A percentile compares a stretch with the other conserved stretches of the same genome.
phyloP scores from a whole-genome alignment of 2,797 vertebrate genomes.

The Phrynocephalus forsythii region DNA sequence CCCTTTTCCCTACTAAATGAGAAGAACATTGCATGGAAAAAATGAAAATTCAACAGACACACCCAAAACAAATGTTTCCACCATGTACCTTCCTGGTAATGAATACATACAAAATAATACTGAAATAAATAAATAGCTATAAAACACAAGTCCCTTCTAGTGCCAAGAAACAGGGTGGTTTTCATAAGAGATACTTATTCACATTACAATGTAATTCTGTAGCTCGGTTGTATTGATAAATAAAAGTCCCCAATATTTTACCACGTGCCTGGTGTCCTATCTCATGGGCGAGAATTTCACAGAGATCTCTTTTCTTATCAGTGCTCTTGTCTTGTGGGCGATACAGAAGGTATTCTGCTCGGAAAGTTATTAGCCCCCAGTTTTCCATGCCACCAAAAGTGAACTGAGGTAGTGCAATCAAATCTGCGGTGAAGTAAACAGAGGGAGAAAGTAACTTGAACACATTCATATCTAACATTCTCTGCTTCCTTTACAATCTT shows the following conservation, averaged over 20 bases:
- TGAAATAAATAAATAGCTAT: background rate
- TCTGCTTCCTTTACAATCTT: background rate
- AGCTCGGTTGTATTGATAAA: conserved; percentile 30
- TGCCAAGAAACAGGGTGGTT: background rate
- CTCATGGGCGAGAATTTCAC: conserved; percentile 77
- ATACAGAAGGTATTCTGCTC: conserved; percentile 71
- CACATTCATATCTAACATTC: conserved; percentile 5
- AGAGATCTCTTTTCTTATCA: conserved; percentile 61
- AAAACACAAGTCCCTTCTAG: background rate
- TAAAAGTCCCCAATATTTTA: conserved; percentile 69
- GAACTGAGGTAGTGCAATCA: conserved; percentile 79
- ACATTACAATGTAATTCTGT: background rate
- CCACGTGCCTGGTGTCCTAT: conserved; percentile 83
- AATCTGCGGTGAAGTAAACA: conserved; percentile 74
- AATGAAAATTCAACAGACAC: too few relatives aligned
- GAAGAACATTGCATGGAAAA: too few relatives aligned
- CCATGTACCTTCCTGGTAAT: too few relatives aligned
- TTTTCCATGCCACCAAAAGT: conserved; percentile 80
- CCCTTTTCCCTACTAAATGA: too few relatives aligned
- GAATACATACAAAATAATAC: background rate
- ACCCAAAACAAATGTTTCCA: too few relatives aligned
- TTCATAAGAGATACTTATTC: background rate
- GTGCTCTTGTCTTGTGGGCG: conserved; percentile 61
- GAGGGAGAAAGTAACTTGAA: background rate
- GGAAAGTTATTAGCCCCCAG: conserved; percentile 81